phyloP scores from a whole-genome alignment of 2,888 invertebrate species.

The Stenurella melanura region DNA sequence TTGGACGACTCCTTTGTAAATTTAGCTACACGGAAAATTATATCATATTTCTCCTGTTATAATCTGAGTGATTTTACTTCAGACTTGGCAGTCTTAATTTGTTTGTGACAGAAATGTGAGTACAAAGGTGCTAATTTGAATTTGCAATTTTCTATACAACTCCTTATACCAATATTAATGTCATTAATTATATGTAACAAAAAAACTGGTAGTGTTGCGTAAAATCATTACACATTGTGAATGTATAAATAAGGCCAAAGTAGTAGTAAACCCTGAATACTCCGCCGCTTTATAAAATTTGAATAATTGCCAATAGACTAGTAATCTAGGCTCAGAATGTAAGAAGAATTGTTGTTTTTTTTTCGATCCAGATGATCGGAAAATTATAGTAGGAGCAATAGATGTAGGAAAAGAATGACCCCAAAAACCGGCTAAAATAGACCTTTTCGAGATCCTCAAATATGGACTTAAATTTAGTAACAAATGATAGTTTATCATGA shows the following conservation, averaged over 20 bases:
- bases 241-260: neutral
- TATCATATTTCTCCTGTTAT: neutral
- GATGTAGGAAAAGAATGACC: too few relatives aligned
- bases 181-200: constrained; percentile 1
- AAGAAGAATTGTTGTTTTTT: too few relatives aligned
- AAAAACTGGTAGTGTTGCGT: constrained; percentile 6
- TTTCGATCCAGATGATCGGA: too few relatives aligned
- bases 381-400: too few relatives aligned
- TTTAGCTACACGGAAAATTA: neutral
- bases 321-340: too few relatives aligned
- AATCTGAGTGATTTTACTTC: neutral
- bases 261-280: neutral
- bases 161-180: neutral
- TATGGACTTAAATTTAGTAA: too few relatives aligned
- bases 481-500: too few relatives aligned
- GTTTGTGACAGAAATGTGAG: neutral
- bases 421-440: too few relatives aligned
- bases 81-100: constrained; percentile 5
- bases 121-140: constrained; percentile 1
- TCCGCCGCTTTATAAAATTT: too few relatives aligned
- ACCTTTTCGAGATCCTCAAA: too few relatives aligned
- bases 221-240: neutral
- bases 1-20: neutral
- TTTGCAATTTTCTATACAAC: neutral
- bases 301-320: too few relatives aligned